A percentile compares a stretch with the other conserved stretches of the same genome.
Evolutionary conservation across 2,113 vertebrate species (phyloP).

Genomic region (Sceloporus tristichus): DNA sequence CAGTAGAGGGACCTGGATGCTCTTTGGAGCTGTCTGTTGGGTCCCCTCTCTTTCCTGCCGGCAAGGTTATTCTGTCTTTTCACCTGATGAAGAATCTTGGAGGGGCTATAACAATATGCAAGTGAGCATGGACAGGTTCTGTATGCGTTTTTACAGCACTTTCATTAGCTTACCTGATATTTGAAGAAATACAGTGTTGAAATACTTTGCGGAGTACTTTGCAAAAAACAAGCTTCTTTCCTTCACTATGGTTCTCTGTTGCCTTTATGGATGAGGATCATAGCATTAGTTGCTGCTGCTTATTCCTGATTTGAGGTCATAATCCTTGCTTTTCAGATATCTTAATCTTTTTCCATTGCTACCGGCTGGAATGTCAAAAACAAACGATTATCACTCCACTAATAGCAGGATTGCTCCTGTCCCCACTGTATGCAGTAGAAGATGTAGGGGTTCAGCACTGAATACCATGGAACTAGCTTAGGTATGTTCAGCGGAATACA

Average conservation of each 20-base stretch:
- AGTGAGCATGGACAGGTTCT: background rate
- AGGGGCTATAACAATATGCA: no score
- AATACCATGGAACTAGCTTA: background rate
- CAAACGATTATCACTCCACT: background rate
- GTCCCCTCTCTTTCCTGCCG: no score
- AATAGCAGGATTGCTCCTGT: fast-evolving
- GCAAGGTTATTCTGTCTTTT: no score
- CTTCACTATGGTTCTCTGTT: background rate
- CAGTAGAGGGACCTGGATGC: no score
- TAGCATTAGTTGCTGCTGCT: conserved; percentile 15
- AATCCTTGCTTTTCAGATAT: conserved; percentile 26
- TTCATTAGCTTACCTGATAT: background rate
- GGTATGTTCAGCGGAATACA: background rate
- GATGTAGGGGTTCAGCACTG: background rate
- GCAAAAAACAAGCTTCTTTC: conserved; percentile 15
- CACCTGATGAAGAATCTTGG: no score
- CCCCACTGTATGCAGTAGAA: background rate
- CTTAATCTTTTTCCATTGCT: conserved; percentile 24
- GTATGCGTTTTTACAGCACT: background rate
- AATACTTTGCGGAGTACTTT: background rate
- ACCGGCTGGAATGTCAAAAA: conserved; percentile 21
- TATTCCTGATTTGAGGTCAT: conserved; percentile 21
- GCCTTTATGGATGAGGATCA: conserved; percentile 19
- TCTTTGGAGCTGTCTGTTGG: no score
- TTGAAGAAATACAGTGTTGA: background rate